phyloP scores from a whole-genome alignment of 37 sponge, comb jelly and placozoan species.

The Lycopodina hypogea region DNA sequence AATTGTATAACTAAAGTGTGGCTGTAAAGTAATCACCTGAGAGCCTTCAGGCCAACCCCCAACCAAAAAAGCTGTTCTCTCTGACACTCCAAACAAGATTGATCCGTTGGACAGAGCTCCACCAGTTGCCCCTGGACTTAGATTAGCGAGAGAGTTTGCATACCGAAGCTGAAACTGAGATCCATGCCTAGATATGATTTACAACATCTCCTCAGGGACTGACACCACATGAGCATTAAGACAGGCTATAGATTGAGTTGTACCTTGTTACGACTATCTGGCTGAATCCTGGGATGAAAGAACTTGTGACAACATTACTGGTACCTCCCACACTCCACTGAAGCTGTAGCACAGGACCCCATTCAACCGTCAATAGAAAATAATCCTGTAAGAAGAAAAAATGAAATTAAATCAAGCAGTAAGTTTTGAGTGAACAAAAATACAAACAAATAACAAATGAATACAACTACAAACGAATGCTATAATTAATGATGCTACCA shows the following conservation, averaged over 20 bases:
- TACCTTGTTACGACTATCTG: constrained; percentile 19
- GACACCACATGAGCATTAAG: too few relatives aligned
- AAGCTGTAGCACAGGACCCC: neutral
- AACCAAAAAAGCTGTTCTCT: constrained; percentile 28
- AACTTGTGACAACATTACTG: neutral
- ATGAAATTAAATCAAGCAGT: neutral
- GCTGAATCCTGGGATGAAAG: neutral
- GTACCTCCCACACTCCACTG: constrained; percentile 18
- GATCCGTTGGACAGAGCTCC: constrained; percentile 6
- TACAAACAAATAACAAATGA: neutral
- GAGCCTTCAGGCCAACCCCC: constrained; percentile 38
- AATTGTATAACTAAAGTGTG: too few relatives aligned
- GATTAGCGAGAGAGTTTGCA: neutral
- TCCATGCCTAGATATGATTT: constrained; percentile 32
- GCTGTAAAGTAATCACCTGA: too few relatives aligned
- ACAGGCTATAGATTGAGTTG: too few relatives aligned
- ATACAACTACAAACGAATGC: too few relatives aligned
- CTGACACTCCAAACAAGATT: constrained; percentile 13
- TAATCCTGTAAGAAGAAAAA: constrained; percentile 19
- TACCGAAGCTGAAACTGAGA: constrained; percentile 33
- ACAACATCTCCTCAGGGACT: too few relatives aligned
- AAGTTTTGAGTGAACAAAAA: neutral
- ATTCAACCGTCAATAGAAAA: constrained; percentile 10
- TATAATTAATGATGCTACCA: too few relatives aligned
- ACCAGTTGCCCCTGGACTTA: neutral